A percentile compares a stretch with the other conserved stretches of the same genome.
phyloP scores from a whole-genome alignment of 2,113 vertebrate species.

The Ammodytes marinus region DNA sequence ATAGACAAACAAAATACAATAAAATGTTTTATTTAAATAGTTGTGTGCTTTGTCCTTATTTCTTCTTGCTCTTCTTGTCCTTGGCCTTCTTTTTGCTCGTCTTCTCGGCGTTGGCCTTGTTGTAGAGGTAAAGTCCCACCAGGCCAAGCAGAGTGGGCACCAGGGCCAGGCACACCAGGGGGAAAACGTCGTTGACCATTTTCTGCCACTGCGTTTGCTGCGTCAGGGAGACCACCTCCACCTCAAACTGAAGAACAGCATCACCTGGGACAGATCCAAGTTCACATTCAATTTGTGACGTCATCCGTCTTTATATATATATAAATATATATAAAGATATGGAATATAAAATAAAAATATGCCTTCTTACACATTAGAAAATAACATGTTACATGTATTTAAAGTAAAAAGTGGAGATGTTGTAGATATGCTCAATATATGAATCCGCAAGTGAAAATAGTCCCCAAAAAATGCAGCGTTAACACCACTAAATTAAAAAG shows the following conservation, averaged over 20 bases:
- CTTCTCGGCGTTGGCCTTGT: constrained; percentile 88
- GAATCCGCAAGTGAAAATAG: neutral
- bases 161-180: constrained; percentile 89
- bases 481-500: neutral
- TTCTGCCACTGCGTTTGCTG: constrained; percentile 93
- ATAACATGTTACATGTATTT: neutral
- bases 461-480: neutral
- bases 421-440: neutral
- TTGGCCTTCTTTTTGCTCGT: constrained; percentile 94
- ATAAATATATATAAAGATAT: neutral
- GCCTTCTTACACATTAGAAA: too few relatives aligned
- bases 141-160: constrained; percentile 92
- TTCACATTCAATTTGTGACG: neutral
- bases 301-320: neutral
- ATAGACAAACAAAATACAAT: constrained; percentile 43
- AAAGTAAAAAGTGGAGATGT: neutral
- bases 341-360: neutral
- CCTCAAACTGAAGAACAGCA: constrained; percentile 91
- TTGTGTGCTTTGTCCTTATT: constrained; percentile 90
- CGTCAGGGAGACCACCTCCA: constrained; percentile 90
- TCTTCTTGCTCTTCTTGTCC: constrained; percentile 96
- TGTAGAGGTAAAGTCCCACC: constrained; percentile 94
- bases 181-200: constrained; percentile 89
- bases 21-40: constrained; percentile 81
- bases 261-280: constrained; percentile 84